Evolutionary conservation across 2,113 vertebrate genomes (phyloP), one percentile per base, ranked within the genome.

Genomic region (Phaethon lepturus): DNA sequence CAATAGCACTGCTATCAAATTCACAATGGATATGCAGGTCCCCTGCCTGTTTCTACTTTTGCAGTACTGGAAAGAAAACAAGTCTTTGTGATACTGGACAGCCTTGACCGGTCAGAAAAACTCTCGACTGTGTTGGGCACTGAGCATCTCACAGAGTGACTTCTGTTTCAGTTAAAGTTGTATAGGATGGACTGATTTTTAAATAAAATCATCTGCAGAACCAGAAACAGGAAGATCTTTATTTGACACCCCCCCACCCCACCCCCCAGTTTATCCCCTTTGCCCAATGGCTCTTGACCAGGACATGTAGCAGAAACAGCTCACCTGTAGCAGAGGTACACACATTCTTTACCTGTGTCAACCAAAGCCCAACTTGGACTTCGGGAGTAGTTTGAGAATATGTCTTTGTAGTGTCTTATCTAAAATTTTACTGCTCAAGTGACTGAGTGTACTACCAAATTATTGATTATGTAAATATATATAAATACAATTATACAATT

Each of bases 191-290:
- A 26, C 26, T 52, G 33, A 73, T 40, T 33, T n/a, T 35, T 31
- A n/a, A 74, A 81, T 55, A 31, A 59, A 78, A 29, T 33, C 9
- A 19, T 1, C 3, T 49, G 7, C 18, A 87, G 23, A 93, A 68
- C 23, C 67, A 55, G 18, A 15, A 80, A 19, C 67, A 55, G 18
- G 16, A 80, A 47, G 10, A 66, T 56, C 45, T 5, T 60, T 71
- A 50, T 66, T 35, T 60, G 45, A 28, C 15, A 62, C 8, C 7
- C 23, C 9, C 23, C 2, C 11, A 8, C 8, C 25, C 3, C 15
- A 42, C 10, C 1, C 3, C 2, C 8, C 7, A 19, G 9, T 7
- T 84, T 28, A 28, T 20, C 8, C 8, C 2, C 4, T 56, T 56
- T 76, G 18, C 13, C 20, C 13, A 62, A 12, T 22, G 11, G 10